Conservation (phyloP, 92 coral and sea anemone genomes). For the Siderastrea radians region DNA sequence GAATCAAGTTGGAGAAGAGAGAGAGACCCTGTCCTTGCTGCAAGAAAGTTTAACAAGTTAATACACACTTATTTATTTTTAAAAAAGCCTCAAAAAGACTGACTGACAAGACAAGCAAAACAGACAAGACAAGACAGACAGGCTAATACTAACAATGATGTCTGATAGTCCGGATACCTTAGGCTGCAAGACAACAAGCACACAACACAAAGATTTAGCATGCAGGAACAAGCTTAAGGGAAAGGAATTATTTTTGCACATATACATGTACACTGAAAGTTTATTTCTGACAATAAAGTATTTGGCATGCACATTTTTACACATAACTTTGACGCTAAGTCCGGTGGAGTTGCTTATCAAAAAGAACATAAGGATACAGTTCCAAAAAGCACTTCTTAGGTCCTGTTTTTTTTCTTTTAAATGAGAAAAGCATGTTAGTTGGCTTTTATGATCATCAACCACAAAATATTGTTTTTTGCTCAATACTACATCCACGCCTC, state of each 20-base stretch:
- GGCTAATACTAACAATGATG: slow-evolving; percentile 48
- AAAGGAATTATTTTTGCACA: background rate
- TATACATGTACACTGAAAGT: background rate
- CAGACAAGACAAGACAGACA: background rate
- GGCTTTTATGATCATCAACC: too few relatives aligned
- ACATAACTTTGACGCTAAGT: too few relatives aligned
- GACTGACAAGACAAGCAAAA: slow-evolving; percentile 14
- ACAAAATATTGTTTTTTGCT: too few relatives aligned
- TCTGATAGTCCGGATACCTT: slow-evolving; percentile 48
- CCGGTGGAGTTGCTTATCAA: too few relatives aligned
- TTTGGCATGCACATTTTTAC: too few relatives aligned
- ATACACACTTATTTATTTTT: slow-evolving; percentile 10
- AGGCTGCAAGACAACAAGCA: slow-evolving; percentile 45
- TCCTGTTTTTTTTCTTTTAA: too few relatives aligned
- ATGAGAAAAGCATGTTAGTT: too few relatives aligned
- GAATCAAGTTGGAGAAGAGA: slow-evolving; percentile 93
- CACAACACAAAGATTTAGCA: slow-evolving; percentile 32
- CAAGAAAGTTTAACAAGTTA: slow-evolving; percentile 51
- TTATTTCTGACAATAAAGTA: background rate
- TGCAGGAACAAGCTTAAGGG: slow-evolving; percentile 10
- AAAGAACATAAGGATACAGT: too few relatives aligned
- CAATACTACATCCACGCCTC: too few relatives aligned
- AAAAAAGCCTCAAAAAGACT: background rate
- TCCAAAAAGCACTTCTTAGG: too few relatives aligned
- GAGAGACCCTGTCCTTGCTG: slow-evolving; percentile 85